Evolutionary conservation across 1,140 invertebrate genomes (phyloP).

Genomic region (Heliconius melpomene): DNA sequence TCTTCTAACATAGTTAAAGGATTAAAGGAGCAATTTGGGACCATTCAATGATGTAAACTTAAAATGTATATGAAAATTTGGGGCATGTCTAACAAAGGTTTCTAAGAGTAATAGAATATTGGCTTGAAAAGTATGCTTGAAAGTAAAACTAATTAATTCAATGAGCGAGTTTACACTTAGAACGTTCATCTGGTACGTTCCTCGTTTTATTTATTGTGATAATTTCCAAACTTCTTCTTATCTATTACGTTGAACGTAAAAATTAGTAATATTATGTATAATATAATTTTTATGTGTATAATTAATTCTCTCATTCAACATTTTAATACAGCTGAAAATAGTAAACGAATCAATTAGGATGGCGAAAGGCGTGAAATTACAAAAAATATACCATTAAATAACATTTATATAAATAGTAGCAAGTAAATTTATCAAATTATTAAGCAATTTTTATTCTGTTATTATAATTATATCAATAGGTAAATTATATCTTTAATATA

Average conservation of each 20-base stretch:
- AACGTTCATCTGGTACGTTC: conserved; percentile 65
- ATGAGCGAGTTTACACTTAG: conserved; percentile 69
- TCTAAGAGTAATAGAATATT: conserved; percentile 41
- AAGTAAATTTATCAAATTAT: no score
- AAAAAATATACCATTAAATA: no score
- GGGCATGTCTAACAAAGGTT: conserved; percentile 56
- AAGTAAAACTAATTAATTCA: conserved; percentile 71
- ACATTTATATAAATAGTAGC: no score
- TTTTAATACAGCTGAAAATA: no score
- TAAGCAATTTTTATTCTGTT: no score
- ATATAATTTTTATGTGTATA: no score
- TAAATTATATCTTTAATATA: no score
- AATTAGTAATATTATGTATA: background rate
- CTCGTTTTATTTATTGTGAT: conserved; percentile 7
- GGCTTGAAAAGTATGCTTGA: conserved; percentile 53
- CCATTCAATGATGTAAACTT: conserved; percentile 52
- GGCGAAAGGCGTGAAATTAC: no score
- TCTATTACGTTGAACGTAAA: background rate
- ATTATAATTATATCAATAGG: no score
- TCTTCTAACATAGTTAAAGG: conserved; percentile 64
- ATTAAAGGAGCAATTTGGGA: conserved; percentile 51
- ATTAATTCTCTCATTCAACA: no score
- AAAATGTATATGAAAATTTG: conserved; percentile 64
- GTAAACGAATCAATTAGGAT: no score
- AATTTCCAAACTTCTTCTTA: background rate